These are phyloP conservation scores for Aplocera efformata DNA, from an alignment of 2,888 invertebrate genomes.

Conservation along the genomic window DNA sequence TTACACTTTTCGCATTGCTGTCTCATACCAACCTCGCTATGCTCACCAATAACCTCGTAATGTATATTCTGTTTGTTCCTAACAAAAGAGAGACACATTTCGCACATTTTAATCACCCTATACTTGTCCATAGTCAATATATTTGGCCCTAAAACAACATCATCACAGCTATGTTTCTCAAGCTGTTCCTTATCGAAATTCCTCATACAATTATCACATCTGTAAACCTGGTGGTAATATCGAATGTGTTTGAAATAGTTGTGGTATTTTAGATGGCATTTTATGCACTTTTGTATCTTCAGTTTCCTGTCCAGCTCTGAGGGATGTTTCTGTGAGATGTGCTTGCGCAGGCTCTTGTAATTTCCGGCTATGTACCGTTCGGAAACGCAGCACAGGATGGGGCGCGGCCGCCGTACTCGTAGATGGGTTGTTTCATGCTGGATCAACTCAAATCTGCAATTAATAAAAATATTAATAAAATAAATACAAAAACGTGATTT, in stretches of 20 bases:
- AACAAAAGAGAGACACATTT: conserved; percentile 38
- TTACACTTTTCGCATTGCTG: conserved; percentile 35
- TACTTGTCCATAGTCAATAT: background rate
- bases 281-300: background rate
- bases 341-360: conserved; percentile 4
- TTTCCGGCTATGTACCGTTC: conserved; percentile 35
- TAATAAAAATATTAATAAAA: conserved; percentile 2
- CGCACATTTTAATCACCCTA: conserved; percentile 31
- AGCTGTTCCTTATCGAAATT: background rate
- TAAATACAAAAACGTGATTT: too few species aligned
- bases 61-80: conserved; percentile 23
- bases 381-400: conserved; percentile 35
- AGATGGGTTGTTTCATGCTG: conserved; percentile 44
- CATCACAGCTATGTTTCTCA: background rate
- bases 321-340: conserved; percentile 7
- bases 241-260: conserved; percentile 17
- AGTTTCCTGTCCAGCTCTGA: background rate
- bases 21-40: conserved; percentile 26
- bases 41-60: conserved; percentile 28
- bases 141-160: background rate
- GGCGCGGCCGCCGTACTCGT: conserved; percentile 12
- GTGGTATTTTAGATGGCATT: conserved; percentile 9
- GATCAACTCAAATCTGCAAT: conserved; percentile 42
- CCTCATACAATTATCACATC: background rate
- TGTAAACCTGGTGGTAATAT: conserved; percentile 19